phyloP scores from a whole-genome alignment of 2,797 vertebrate species.

The Erethizon dorsatum region DNA sequence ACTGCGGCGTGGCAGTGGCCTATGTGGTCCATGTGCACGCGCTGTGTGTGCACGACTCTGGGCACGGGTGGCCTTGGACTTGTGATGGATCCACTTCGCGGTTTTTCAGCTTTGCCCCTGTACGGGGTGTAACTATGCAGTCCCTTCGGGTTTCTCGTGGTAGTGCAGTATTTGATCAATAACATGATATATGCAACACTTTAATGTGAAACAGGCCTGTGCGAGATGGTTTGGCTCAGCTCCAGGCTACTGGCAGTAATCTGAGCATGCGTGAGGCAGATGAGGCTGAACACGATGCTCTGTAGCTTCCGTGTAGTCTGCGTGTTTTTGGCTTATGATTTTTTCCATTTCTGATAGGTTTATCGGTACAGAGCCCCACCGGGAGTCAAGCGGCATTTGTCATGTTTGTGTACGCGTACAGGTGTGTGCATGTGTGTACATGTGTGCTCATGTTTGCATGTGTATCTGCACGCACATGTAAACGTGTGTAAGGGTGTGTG shows the following conservation, averaged over 20 bases:
- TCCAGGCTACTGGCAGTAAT: not conserved
- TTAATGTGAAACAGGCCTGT: not conserved
- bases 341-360: not conserved
- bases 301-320: fast-evolving
- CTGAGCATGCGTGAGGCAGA: too few species aligned
- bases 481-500: not conserved
- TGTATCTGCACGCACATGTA: not conserved
- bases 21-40: fast-evolving
- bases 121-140: not conserved
- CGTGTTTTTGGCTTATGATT: not conserved
- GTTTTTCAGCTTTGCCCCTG: not conserved
- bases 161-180: not conserved
- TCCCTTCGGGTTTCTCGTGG: not conserved
- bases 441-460: not conserved
- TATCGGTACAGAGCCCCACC: too few species aligned
- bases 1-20: fast-evolving
- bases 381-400: not conserved
- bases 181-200: not conserved
- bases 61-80: not conserved
- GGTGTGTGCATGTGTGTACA: not conserved
- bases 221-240: not conserved
- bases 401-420: too few species aligned
- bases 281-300: not conserved
- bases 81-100: fast-evolving
- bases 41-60: not conserved